Conservation (phyloP, 1,140 invertebrate species). For the Dendrolimus punctatus region DNA sequence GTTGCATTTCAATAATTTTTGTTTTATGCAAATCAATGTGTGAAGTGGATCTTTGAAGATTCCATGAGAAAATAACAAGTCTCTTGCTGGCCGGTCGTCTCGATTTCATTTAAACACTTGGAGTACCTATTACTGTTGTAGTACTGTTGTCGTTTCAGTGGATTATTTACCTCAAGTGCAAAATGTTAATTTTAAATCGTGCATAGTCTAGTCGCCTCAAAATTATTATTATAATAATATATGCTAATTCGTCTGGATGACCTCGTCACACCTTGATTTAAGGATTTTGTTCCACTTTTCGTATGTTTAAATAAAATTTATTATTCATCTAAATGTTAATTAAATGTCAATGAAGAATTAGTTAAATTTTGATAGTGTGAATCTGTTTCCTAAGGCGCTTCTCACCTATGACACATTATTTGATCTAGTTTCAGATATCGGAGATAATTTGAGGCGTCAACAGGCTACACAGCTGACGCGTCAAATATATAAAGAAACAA, state of each 20-base stretch:
- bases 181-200: constrained; percentile 23
- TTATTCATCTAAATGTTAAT: constrained; percentile 65
- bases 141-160: too few species aligned
- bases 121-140: too few species aligned
- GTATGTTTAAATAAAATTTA: constrained; percentile 60
- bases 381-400: constrained; percentile 41
- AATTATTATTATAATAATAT: constrained; percentile 37
- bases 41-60: constrained; percentile 29
- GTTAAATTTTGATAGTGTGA: constrained; percentile 43
- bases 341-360: constrained; percentile 54
- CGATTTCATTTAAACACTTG: constrained; percentile 16
- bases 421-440: constrained; percentile 59
- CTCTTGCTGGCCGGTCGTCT: constrained; percentile 40
- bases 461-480: constrained; percentile 27
- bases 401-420: constrained; percentile 45
- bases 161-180: constrained; percentile 18
- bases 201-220: constrained; percentile 19
- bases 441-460: constrained; percentile 44
- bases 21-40: constrained; percentile 40
- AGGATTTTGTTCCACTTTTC: constrained; percentile 57
- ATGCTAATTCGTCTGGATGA: constrained; percentile 52
- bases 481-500: constrained; percentile 7
- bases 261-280: constrained; percentile 55
- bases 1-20: constrained; percentile 38
- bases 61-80: constrained; percentile 41